These are phyloP conservation scores for Tetrax tetrax DNA, from an alignment of 2,113 vertebrate species.

Conservation along the genomic window DNA sequence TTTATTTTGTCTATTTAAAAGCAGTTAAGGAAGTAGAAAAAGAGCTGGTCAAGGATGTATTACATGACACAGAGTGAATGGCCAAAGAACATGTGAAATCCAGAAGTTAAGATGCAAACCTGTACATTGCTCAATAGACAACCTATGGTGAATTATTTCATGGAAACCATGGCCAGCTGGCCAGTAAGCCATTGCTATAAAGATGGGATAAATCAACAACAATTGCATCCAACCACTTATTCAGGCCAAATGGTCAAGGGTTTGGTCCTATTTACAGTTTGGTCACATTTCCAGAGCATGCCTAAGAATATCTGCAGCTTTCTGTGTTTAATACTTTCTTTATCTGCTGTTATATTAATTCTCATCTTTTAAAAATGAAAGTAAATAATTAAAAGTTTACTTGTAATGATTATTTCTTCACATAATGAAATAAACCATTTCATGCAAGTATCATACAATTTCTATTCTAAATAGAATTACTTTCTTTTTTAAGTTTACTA, in stretches of 20 bases:
- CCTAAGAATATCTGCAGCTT: not conserved
- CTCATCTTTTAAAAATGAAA: not conserved
- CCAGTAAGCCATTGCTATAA: not conserved
- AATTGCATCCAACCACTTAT: not conserved
- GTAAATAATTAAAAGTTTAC: not conserved
- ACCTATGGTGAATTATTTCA: not conserved
- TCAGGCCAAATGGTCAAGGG: not conserved
- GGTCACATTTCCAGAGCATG: not conserved
- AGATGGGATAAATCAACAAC: not conserved
- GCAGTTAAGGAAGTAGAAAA: not conserved
- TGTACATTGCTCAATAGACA: not conserved
- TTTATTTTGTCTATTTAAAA: not conserved
- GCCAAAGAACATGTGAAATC: not conserved
- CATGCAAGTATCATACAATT: not conserved
- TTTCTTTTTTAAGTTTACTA: not conserved
- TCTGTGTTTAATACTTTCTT: not conserved
- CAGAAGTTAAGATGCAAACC: not conserved
- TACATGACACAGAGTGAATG: not conserved
- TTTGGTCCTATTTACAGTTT: not conserved
- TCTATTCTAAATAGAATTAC: not conserved
- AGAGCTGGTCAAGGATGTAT: not conserved
- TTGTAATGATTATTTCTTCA: not conserved
- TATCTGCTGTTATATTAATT: not conserved
- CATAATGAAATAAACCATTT: not conserved
- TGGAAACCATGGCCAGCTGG: not conserved